Evolutionary conservation across 2,113 vertebrate species (phyloP), one percentile per base, ranked within the genome.

Genomic region (Toxostoma redivivum): DNA sequence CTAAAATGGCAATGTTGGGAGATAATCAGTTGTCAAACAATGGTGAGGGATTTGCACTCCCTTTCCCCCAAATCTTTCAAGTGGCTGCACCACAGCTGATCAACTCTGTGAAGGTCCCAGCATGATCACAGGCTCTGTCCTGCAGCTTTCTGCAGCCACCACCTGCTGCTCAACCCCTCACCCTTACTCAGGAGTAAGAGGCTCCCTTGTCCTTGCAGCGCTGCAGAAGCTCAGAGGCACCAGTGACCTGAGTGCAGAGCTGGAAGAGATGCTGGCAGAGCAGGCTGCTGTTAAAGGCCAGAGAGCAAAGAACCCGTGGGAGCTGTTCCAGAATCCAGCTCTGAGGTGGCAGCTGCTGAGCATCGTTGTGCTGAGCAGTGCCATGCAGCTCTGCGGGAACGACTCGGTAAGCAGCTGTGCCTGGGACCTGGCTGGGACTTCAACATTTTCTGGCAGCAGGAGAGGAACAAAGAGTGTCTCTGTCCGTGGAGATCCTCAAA

Each of bases 321-420:
- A 99, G 57, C 97, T 99, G 15, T 95, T 99, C 33, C 54, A 37
- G 30, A 98, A 98, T 15, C 97, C 71, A 8, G 86, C 97, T 1
- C 77, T 99, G 66, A 97, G 98, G 92, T 98, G 98, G 98, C 99
- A 99, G 97, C 97, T 99, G 92, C 85, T 97, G 47, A 98, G 98
- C 25, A 94, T 99, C 40, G 54, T 98, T 11, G 94, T 99, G 67
- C 96, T 99, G 95, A 98, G 98, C 98, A 98, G 98, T 0, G 98
- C 99, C 96, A 98, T 99, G 98, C 98, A 99, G 96, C 98, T 99
- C 74, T 99, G 99, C 9, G 98, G 99, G 10, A 99, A 99, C 6
- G 98, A 99, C 90, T 98, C 98, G 60, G 98, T 99, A 81, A 98
- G 99, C 90, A 38, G 45, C 37, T 1, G 11, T 7, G 2, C 0